These are phyloP conservation scores for Silurus aristotelis DNA, from an alignment of 2,797 vertebrate genomes.

Conservation along the genomic window DNA sequence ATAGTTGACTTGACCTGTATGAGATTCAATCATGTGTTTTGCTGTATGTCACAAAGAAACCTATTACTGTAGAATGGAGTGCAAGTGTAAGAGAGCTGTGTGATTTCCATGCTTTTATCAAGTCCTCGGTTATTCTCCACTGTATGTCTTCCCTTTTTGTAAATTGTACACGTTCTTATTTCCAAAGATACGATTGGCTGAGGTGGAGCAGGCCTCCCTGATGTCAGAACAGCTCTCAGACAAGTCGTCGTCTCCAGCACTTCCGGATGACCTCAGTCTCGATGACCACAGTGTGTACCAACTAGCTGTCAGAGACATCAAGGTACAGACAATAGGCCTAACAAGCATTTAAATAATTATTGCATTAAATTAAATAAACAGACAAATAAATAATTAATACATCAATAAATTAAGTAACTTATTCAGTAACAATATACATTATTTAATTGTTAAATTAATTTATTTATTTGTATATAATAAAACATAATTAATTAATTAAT, in stretches of 20 bases:
- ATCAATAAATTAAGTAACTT: no score
- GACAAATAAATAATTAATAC: neutral
- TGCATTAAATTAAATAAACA: neutral
- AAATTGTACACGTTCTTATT: neutral
- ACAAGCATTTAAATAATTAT: neutral
- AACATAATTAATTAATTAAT: no score
- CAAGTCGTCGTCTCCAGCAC: slow-evolving; percentile 87
- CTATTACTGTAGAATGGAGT: neutral
- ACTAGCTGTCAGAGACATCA: slow-evolving; percentile 74
- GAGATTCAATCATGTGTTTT: neutral
- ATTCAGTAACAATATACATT: no score
- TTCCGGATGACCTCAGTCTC: slow-evolving; percentile 89
- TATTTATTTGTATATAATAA: no score
- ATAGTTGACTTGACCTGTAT: neutral
- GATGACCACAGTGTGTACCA: slow-evolving; percentile 85
- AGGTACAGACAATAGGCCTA: slow-evolving; percentile 69
- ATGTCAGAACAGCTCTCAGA: slow-evolving; percentile 88
- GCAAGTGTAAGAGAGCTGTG: neutral
- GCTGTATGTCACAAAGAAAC: neutral
- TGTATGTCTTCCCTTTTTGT: neutral
- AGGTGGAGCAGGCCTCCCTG: slow-evolving; percentile 92
- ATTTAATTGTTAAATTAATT: no score
- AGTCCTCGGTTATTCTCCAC: neutral
- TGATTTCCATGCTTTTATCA: neutral
- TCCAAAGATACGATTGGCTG: slow-evolving; percentile 87